These are phyloP conservation scores for Carassius carassius DNA, from an alignment of 2,113 vertebrate genomes.

Conservation along the genomic window DNA sequence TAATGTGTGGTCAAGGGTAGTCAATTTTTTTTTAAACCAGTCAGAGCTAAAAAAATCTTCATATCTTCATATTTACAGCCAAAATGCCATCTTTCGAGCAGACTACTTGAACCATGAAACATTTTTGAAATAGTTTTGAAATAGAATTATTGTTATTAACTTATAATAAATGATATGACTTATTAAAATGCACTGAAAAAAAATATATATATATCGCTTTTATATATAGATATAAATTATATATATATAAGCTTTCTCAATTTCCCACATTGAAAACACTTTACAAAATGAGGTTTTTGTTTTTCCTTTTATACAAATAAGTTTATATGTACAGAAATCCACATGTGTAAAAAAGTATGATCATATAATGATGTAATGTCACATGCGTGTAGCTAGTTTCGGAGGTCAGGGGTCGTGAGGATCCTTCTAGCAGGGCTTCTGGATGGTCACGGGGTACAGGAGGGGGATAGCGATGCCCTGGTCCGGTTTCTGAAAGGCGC, in stretches of 20 bases:
- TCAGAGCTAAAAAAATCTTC: no score
- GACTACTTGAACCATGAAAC: no score
- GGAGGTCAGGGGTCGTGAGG: no score
- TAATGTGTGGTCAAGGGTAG: no score
- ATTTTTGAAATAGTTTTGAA: neutral
- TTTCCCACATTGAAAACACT: neutral
- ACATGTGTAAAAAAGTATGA: neutral
- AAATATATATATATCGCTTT: no score
- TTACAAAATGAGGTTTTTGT: neutral
- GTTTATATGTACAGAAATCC: conserved; percentile 6
- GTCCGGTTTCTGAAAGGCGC: conserved; percentile 80
- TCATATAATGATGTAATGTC: neutral
- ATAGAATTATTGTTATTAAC: neutral
- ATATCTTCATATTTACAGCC: no score
- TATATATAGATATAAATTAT: no score
- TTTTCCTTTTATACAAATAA: neutral
- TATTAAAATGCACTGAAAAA: neutral
- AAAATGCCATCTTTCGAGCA: no score
- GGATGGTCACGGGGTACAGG: conserved; percentile 70
- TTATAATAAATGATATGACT: neutral
- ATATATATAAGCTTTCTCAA: neutral
- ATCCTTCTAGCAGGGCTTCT: neutral
- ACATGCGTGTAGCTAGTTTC: no score
- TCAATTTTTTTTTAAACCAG: no score
- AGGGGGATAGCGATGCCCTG: conserved; percentile 79